Base-by-base conservation (phyloP, 1,140 invertebrate genomes). In the Cotesia chilonis region DNA sequence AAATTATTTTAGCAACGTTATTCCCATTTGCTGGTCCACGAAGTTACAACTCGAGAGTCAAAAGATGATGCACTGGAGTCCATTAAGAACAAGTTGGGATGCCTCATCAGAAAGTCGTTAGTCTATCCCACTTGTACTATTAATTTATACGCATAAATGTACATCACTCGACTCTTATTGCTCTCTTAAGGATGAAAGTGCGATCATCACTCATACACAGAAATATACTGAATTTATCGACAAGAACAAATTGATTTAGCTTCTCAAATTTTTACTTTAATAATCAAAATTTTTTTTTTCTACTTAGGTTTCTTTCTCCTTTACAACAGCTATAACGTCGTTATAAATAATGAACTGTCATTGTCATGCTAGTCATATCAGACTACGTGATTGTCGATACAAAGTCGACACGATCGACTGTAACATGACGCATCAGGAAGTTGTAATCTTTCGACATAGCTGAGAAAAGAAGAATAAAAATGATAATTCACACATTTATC, bases 41-140 rank as follows among this genome's bases (percentile, higher is more conserved):
- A 28, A 57, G 1, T 5, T 36, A 61, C 14, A 36, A 36, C 52
- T 54, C 4, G 4, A 37, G 41, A 66, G 12, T 4, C 38, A 41
- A 59, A 54, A 41, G 67, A 70, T 59, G 68, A 59, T 57, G 60
- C 54, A 66, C 41, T 74, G 60, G 73, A 82, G 83, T 84, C 78
- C 80, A 84, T 84, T 84, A 82, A 77, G 79, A 84, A 79, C 76
- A 83, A 82, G 76, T 79, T 83, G 81, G 68, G 78, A 78, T 76
- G 81, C 77, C 85, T 85, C 83, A 84, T 85, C 83, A 84, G 81
- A 84, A 84, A 83, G 82, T 85, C 85, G 82, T 86, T 85, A 86
- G 81, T 77, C 73, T 68, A 73, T 73, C 70, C 64, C 63, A 47
- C 57, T 20, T 20, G 14, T 59, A 52, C 17, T 17, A 36, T 67